These are phyloP conservation scores for Callorhinus ursinus DNA, from an alignment of 2,113 vertebrate genomes.

Conservation along the genomic window DNA sequence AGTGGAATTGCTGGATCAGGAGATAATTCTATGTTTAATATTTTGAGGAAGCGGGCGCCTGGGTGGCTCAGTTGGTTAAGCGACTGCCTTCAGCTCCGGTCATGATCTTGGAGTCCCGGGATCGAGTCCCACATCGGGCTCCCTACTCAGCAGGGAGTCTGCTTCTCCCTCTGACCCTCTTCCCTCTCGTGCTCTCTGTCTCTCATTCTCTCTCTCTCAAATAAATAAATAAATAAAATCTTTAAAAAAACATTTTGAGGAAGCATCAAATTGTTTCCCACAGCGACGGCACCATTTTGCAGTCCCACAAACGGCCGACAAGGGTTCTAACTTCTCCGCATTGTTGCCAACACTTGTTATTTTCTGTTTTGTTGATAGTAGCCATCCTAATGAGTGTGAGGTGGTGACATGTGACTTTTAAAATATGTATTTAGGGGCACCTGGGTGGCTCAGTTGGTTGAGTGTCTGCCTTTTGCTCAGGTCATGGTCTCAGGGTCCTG, in stretches of 20 bases:
- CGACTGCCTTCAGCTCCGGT: too few species aligned
- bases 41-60: not conserved
- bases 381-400: not conserved
- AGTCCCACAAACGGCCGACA: not conserved
- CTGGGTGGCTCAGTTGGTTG: too few species aligned
- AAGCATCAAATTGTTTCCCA: not conserved
- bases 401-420: not conserved
- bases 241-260: not conserved
- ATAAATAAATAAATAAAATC: too few species aligned
- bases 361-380: not conserved
- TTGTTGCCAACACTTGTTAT: not conserved
- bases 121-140: too few species aligned
- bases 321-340: not conserved
- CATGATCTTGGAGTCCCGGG: too few species aligned
- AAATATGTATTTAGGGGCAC: not conserved
- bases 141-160: too few species aligned
- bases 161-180: too few species aligned
- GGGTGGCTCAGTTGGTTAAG: too few species aligned
- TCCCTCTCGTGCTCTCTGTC: too few species aligned
- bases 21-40: not conserved
- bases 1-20: not conserved
- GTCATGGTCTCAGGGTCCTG: not conserved
- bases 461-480: not conserved
- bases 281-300: not conserved
- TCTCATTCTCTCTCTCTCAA: too few species aligned